Base-by-base conservation (phyloP, 1,140 invertebrate species). In the Brachionus rubens region DNA sequence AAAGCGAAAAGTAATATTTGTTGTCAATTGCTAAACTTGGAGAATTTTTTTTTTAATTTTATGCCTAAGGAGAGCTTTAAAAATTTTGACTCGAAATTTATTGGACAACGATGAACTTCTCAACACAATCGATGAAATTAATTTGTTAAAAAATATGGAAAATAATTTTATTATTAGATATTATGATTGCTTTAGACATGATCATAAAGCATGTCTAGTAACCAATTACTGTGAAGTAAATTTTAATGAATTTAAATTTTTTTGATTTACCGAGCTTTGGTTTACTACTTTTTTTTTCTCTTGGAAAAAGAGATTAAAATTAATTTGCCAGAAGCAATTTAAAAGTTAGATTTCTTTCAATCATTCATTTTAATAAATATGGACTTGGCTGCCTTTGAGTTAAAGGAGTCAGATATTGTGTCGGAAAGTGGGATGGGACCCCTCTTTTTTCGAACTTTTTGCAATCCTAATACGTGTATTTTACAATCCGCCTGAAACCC, bases 171-270 rank as follows among this genome's bases (percentile, higher is more conserved):
- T 65, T 12, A 65, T 65, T 24, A 41, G 21, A 24, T 65, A 65
- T 14, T 65, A 24, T 65, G 59, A 65, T 43, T 65, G 59, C 12
- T 65, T 65, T 43, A 6, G 40, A 14, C 59, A 65, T n/a, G 59
- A 65, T 28, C 40, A 65, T 12, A 41, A 41, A 65, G 59, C 59
- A 9, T 65, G 59, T n/a, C n/a, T 65, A 43, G 21, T 65, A 19
- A 65, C 59, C 19, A 43, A 26, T 65, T 65, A 65, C n/a, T 65
- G 59, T 43, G 59, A 65, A 24, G 59, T 65, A 65, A 62, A 21
- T 54, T 54, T 10, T 24, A 24, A 19, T 24, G 9, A 16, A 26
- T 30, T 33, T 56, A 19, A 21, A 1, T 40, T 21, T 62, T n/a
- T n/a, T n/a, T n/a, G n/a, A n/a, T n/a, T n/a, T n/a, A n/a, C n/a